A percentile compares a stretch with the other conserved stretches of the same genome.
Conservation (phyloP, 2,113 vertebrate genomes). For the Ciconia maguari region DNA sequence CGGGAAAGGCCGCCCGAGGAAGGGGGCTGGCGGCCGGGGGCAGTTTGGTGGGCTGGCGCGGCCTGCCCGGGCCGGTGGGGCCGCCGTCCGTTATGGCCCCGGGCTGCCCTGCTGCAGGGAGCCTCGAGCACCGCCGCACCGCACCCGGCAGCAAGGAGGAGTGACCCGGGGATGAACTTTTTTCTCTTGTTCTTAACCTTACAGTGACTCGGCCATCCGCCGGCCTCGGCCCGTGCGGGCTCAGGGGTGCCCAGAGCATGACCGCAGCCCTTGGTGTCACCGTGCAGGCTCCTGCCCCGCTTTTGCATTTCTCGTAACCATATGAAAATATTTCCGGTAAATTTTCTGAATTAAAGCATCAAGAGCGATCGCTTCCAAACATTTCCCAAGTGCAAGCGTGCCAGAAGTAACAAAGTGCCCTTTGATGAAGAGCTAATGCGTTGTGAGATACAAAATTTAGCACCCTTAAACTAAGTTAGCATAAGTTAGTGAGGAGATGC, state of each 20-base stretch:
- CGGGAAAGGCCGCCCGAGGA: too few relatives aligned
- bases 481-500: neutral
- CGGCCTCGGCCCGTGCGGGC: neutral
- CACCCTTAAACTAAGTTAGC: conserved; percentile 17
- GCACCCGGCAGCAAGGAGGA: neutral
- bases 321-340: neutral
- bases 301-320: accelerated
- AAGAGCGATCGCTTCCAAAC: neutral
- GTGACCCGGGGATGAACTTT: too few relatives aligned
- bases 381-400: accelerated
- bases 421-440: conserved; percentile 12
- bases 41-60: neutral
- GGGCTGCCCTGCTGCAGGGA: neutral
- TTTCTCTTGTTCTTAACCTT: neutral
- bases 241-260: neutral
- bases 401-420: neutral
- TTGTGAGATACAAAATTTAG: neutral
- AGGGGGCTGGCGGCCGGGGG: neutral
- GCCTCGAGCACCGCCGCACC: neutral
- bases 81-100: neutral
- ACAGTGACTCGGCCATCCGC: neutral
- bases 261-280: accelerated
- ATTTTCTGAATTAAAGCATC: neutral
- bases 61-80: neutral
- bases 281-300: accelerated